Conservation (phyloP, 2,888 invertebrate genomes). For the Neocrepidodera transversa region DNA sequence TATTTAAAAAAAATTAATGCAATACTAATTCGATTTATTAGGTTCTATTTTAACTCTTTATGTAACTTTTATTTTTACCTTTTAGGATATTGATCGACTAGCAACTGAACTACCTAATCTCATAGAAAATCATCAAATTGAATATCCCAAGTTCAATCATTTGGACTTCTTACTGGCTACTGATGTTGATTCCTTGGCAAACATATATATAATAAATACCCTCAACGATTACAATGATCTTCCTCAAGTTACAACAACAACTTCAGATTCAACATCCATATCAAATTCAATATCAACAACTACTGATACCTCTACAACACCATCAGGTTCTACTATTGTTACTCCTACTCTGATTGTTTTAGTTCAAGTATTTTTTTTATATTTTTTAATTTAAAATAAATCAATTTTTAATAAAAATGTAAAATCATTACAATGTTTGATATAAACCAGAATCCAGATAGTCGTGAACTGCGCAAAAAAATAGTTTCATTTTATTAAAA, state of each 20-base stretch:
- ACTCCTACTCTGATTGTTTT: no score
- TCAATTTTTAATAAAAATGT: no score
- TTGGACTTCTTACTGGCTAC: conserved; percentile 42
- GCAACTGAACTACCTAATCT: conserved; percentile 60
- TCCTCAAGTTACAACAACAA: conserved; percentile 4
- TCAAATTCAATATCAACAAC: not conserved
- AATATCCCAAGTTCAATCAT: conserved; percentile 40
- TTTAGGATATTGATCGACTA: conserved; percentile 64
- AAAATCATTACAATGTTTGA: no score
- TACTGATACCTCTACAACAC: not conserved
- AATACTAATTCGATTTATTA: no score
- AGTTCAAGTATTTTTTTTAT: no score
- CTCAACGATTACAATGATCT: conserved; percentile 24
- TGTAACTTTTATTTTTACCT: conserved; percentile 39
- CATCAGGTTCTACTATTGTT: no score
- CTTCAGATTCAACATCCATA: not conserved
- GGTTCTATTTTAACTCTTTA: no score
- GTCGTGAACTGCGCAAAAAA: no score
- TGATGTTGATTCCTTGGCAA: conserved; percentile 29
- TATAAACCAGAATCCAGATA: no score
- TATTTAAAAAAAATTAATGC: no score
- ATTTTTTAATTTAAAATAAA: no score
- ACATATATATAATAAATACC: conserved; percentile 22
- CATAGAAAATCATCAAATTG: conserved; percentile 32
- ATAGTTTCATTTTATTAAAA: no score